Evolutionary conservation across 2,113 vertebrate species (phyloP).

Genomic region (Cisticola juncidis): DNA sequence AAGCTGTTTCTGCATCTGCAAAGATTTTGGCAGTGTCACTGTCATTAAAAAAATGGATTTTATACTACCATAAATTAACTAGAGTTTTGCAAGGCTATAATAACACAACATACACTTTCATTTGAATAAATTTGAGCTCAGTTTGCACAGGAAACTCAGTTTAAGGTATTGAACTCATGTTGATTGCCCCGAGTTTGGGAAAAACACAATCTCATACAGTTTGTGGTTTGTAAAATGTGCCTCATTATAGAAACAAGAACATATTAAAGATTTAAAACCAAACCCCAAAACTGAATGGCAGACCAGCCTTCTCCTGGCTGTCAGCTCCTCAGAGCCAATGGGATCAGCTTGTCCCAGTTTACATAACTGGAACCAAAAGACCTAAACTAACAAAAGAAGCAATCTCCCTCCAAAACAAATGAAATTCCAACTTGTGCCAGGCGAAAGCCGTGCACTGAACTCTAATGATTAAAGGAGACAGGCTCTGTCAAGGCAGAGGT

Average conservation of each 20-base stretch:
- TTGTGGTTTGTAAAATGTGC: not conserved
- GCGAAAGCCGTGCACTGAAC: conserved; percentile 46
- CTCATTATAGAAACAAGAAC: not conserved
- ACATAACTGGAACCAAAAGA: conserved; percentile 45
- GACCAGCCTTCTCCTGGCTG: not conserved
- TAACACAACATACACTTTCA: not conserved
- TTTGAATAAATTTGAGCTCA: not conserved
- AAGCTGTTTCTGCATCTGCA: conserved; percentile 61
- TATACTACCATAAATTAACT: conserved; percentile 10
- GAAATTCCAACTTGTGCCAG: conserved; percentile 20
- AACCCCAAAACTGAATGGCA: not conserved
- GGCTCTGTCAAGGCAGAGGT: conserved; percentile 61
- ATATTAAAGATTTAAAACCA: not conserved
- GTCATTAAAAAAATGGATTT: conserved; percentile 18
- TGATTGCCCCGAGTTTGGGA: not conserved
- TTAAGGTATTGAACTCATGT: not conserved
- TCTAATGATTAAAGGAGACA: conserved; percentile 65
- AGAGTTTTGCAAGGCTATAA: not conserved
- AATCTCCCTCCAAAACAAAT: conserved; percentile 40
- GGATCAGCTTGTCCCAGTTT: not conserved
- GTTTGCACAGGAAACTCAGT: not conserved
- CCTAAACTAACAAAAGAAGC: conserved; percentile 45
- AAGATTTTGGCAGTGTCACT: conserved; percentile 63
- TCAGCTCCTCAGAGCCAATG: not conserved
- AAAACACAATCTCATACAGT: not conserved